These are phyloP conservation scores for Podilymbus podiceps DNA, from an alignment of 2,113 vertebrate genomes.

Conservation along the genomic window DNA sequence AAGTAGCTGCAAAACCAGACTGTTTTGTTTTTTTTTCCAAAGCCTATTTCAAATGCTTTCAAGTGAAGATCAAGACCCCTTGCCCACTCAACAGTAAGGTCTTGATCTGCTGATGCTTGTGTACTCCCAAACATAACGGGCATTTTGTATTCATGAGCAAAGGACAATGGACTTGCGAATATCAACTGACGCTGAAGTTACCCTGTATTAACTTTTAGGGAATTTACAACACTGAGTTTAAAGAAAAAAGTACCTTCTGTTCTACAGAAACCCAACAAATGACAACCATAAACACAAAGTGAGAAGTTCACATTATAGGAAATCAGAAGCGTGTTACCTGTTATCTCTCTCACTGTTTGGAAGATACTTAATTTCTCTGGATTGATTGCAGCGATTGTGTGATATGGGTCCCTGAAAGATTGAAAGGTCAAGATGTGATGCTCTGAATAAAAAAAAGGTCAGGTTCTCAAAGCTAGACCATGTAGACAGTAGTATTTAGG, in stretches of 20 bases:
- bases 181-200: not conserved
- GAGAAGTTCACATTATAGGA: not conserved
- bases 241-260: not conserved
- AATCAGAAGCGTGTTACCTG: constrained; percentile 79
- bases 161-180: not conserved
- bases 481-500: not conserved
- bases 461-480: not conserved
- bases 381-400: constrained; percentile 90
- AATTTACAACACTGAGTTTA: accelerated
- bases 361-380: constrained; percentile 92
- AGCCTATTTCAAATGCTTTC: not conserved
- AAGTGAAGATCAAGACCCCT: not conserved
- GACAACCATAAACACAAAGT: not conserved
- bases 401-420: constrained; percentile 89
- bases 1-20: not conserved
- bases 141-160: not conserved
- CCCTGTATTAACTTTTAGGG: not conserved
- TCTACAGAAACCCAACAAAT: not conserved
- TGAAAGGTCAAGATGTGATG: not conserved
- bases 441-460: not conserved
- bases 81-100: not conserved
- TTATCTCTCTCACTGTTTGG: constrained; percentile 94
- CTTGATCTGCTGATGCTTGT: not conserved
- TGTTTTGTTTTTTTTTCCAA: not conserved
- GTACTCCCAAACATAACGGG: not conserved